A percentile compares a stretch with the other conserved stretches of the same genome.
Evolutionary conservation across 1,140 invertebrate species (phyloP).

Genomic region (Monochamus saltuarius): DNA sequence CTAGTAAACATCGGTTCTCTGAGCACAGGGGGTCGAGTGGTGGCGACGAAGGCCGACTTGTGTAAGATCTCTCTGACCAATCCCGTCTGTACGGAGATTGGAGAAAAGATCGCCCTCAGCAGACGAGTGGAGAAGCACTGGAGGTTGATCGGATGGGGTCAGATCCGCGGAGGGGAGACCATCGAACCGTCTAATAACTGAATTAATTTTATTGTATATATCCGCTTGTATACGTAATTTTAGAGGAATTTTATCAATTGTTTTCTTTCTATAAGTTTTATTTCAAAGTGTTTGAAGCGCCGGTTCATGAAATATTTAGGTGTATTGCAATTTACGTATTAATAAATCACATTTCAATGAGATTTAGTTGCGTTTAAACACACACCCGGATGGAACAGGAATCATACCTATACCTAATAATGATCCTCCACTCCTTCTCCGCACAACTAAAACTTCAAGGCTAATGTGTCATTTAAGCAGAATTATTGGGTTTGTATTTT

Average conservation of each 20-base stretch:
- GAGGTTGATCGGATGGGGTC: conserved; percentile 97
- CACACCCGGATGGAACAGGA: too few relatives aligned
- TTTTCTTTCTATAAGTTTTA: too few relatives aligned
- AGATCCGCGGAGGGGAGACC: conserved; percentile 89
- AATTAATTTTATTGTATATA: conserved; percentile 8
- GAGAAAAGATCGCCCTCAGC: conserved; percentile 98
- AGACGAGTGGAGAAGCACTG: conserved; percentile 99
- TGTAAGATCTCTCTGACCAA: conserved; percentile 96
- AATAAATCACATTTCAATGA: too few relatives aligned
- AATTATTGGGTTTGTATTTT: too few relatives aligned
- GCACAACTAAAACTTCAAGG: too few relatives aligned
- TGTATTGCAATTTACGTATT: too few relatives aligned
- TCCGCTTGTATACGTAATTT: neutral
- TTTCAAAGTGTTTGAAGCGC: too few relatives aligned
- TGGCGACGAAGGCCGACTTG: conserved; percentile 95
- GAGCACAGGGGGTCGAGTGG: conserved; percentile 94
- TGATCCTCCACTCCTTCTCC: too few relatives aligned
- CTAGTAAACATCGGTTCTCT: conserved; percentile 99
- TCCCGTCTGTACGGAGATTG: conserved; percentile 98
- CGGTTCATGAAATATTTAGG: too few relatives aligned
- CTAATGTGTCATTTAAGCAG: too few relatives aligned
- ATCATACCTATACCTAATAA: too few relatives aligned
- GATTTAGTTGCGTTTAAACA: too few relatives aligned
- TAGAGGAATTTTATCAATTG: neutral
- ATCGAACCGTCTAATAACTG: conserved; percentile 67